These are phyloP conservation scores for Acronicta alni DNA, from an alignment of 2,888 invertebrate genomes.

Conservation along the genomic window DNA sequence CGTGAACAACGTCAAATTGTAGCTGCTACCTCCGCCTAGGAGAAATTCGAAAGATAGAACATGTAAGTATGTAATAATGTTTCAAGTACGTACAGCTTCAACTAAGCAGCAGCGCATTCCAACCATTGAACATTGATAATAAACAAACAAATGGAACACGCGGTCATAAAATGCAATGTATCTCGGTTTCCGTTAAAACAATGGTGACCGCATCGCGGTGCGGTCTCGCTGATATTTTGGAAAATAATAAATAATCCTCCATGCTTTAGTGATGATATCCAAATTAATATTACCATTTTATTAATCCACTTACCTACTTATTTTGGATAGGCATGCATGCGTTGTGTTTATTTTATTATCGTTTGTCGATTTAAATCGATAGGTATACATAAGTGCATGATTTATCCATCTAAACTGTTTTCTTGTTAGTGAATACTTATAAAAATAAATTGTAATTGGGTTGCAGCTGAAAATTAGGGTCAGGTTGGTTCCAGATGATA, in stretches of 20 bases:
- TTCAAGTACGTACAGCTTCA: background rate
- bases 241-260: conserved; percentile 25
- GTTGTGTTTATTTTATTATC: too few relatives aligned
- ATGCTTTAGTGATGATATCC: conserved; percentile 18
- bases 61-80: too few relatives aligned
- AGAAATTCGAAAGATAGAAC: too few relatives aligned
- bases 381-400: too few relatives aligned
- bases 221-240: conserved; percentile 35
- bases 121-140: conserved; percentile 5
- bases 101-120: background rate
- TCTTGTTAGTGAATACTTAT: too few relatives aligned
- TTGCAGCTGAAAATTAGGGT: too few relatives aligned
- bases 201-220: conserved; percentile 33
- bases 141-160: conserved; percentile 15
- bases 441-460: too few relatives aligned
- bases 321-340: background rate
- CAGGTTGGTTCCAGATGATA: too few relatives aligned
- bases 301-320: background rate
- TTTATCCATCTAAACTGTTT: too few relatives aligned
- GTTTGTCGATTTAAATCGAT: too few relatives aligned
- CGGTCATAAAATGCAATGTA: conserved; percentile 32
- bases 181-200: conserved; percentile 50
- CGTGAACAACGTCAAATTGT: too few relatives aligned
- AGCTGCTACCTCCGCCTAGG: too few relatives aligned
- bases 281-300: conserved; percentile 1